Evolutionary conservation across 2,113 vertebrate genomes (phyloP).

Genomic region (Tylochromis polylepis): DNA sequence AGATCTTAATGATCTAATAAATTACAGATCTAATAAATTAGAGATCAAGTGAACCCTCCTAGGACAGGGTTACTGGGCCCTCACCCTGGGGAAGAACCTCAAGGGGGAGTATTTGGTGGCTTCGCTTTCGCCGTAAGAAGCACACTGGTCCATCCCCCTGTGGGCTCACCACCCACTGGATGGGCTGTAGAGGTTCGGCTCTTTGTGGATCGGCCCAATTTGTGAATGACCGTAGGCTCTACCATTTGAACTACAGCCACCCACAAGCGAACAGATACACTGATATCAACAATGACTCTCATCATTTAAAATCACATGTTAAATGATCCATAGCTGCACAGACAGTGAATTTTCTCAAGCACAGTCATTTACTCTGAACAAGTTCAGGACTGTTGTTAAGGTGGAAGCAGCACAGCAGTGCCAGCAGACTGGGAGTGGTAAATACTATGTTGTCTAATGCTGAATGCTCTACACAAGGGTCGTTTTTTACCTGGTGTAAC

Average conservation of each 20-base stretch:
- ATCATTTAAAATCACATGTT: neutral
- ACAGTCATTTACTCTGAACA: neutral
- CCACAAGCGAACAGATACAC: neutral
- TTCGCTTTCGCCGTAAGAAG: neutral
- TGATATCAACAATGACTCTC: neutral
- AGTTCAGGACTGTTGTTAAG: neutral
- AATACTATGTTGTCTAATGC: neutral
- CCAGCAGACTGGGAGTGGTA: neutral
- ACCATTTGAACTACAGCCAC: neutral
- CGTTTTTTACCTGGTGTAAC: neutral
- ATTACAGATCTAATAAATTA: neutral
- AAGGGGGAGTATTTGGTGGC: neutral
- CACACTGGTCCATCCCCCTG: neutral
- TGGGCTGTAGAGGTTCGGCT: neutral
- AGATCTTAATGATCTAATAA: neutral
- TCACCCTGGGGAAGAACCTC: neutral
- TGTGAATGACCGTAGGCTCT: neutral
- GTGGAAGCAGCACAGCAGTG: neutral
- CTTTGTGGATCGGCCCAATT: neutral
- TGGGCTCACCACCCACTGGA: neutral
- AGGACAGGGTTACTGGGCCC: neutral
- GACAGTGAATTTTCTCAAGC: neutral
- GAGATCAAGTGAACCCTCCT: rapidly evolving
- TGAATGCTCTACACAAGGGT: neutral
- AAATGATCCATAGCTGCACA: neutral